Percentiles rank a stretch among this genome's conserved stretches.
phyloP scores from a whole-genome alignment of 2,113 vertebrate species.

The Geococcyx californianus region DNA sequence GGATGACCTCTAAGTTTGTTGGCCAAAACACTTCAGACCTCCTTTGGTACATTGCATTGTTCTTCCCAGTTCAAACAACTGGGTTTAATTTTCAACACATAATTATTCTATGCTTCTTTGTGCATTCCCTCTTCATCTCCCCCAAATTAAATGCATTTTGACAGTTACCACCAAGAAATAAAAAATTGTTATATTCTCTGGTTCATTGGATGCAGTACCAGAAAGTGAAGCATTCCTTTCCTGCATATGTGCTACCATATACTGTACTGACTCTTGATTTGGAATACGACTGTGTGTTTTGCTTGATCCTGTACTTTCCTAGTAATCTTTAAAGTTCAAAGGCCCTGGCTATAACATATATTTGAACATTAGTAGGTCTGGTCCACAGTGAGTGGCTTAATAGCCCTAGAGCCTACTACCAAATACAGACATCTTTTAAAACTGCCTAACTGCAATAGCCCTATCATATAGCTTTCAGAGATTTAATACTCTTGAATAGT shows the following conservation, averaged over 20 bases:
- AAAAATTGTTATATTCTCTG: background rate
- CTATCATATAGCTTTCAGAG: background rate
- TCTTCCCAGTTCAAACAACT: constrained; percentile 40
- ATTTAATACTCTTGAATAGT: background rate
- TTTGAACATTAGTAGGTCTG: background rate
- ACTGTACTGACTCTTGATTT: background rate
- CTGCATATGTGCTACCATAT: background rate
- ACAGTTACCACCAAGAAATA: constrained; percentile 49
- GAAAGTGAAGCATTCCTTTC: background rate
- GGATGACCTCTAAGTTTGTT: constrained; percentile 27
- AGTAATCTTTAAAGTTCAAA: background rate
- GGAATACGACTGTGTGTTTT: background rate
- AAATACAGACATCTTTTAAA: background rate
- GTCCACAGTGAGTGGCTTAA: background rate
- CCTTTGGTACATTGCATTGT: constrained; percentile 47
- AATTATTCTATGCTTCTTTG: constrained; percentile 48
- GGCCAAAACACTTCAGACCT: constrained; percentile 35
- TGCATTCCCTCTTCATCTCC: constrained; percentile 8
- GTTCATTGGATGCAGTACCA: background rate
- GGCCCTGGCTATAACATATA: background rate
- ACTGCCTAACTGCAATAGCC: background rate
- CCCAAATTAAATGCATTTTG: constrained; percentile 38
- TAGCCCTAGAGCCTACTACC: background rate
- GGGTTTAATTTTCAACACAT: constrained; percentile 58
- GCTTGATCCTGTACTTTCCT: background rate